These are phyloP conservation scores for Scomber japonicus DNA, from an alignment of 2,113 vertebrate species.

Conservation along the genomic window DNA sequence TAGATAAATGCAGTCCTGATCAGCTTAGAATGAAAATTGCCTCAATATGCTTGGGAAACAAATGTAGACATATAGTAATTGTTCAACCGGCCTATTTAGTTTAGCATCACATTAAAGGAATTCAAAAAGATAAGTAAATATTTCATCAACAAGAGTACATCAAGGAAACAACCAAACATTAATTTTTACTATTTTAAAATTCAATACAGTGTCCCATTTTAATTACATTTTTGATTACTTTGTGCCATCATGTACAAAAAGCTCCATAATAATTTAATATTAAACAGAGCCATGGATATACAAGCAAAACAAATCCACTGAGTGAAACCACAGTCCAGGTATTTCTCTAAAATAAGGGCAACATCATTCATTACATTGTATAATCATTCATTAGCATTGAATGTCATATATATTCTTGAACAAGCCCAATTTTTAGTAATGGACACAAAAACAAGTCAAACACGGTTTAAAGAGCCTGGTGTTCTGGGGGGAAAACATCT, in stretches of 20 bases:
- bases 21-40: conserved; percentile 5
- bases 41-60: conserved; percentile 25
- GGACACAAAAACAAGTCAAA: conserved; percentile 2
- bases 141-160: conserved; percentile 52
- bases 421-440: not conserved
- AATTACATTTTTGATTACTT: conserved; percentile 47
- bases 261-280: conserved; percentile 46
- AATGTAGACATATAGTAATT: conserved; percentile 30
- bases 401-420: not conserved
- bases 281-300: conserved; percentile 43
- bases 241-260: conserved; percentile 59
- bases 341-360: not conserved
- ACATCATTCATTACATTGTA: not conserved
- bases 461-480: not conserved
- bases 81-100: conserved; percentile 32
- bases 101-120: conserved; percentile 52
- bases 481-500: not conserved
- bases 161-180: conserved; percentile 65
- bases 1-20: too few relatives aligned
- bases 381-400: not conserved
- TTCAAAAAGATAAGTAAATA: conserved; percentile 50
- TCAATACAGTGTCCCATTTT: conserved; percentile 43
- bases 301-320: conserved; percentile 36
- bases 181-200: conserved; percentile 41
- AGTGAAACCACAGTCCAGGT: not conserved